Evolutionary conservation across 2,797 vertebrate genomes (phyloP), one percentile per base, ranked within the genome.

Genomic region (Melanogrammus aeglefinus): DNA sequence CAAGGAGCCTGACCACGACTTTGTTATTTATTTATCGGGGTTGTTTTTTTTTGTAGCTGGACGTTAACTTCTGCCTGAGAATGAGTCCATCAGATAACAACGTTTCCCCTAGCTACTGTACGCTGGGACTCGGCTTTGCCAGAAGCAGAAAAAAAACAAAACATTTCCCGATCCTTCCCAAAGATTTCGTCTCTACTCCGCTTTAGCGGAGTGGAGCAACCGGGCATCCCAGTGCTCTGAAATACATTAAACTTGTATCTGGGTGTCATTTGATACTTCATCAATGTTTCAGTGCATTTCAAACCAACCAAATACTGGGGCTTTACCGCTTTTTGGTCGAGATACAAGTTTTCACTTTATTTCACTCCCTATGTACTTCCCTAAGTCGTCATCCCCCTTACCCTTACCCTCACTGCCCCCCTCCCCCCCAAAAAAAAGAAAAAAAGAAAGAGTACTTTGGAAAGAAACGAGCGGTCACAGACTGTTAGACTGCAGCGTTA

Each of bases 261-360:
- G 90, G 91, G 91, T 94, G 92, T 93, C 90, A 94, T 92, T 92
- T 92, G 91, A 94, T 93, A 94, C 91, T 88, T 92, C 91, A 92
- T 93, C 87, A 94, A 92, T 91, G 91, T 92, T 93, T 92, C 87
- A 94, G 89, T 84, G 87, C 81, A 87, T 91, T 90, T 92, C 88
- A 91, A 90, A 89, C 79, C 88, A 14, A 86, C 86, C 86, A 90
- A 90, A 90, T 80, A 84, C 82, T 83, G 84, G 86, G 2, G 44
- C 91, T 91, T 91, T 90, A 86, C 82, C 82, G 82, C 77, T 14
- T 47, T 47, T 47, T 72, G 73, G 77, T 86, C 85, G 81, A 86
- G 87, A 87, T 77, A 86, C 82, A 82, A 18, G 80, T 77, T 51
- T 88, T 88, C 79, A 79, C 83, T 72, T 80, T 86, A 84, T 87